Evolutionary conservation across 2,888 invertebrate genomes (phyloP).

Genomic region (Drosophila mimica): DNA sequence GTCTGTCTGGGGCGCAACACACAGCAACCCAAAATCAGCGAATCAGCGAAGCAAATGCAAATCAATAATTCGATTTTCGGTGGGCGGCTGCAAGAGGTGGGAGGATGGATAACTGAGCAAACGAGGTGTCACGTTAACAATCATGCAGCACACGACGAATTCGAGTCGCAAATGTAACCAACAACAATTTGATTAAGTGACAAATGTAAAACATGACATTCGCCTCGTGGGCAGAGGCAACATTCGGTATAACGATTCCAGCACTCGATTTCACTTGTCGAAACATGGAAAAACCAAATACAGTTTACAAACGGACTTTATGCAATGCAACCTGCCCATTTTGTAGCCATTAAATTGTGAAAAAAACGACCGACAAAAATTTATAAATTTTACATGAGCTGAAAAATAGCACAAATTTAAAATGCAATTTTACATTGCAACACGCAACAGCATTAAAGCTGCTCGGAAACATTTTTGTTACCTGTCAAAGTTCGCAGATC

Average conservation of each 20-base stretch:
- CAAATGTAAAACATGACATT: slow-evolving; percentile 61
- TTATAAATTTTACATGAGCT: too few species aligned
- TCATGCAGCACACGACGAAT: slow-evolving; percentile 16
- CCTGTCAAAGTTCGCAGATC: background rate
- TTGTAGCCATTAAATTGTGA: background rate
- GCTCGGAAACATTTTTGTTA: background rate
- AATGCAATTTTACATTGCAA: background rate
- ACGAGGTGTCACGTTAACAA: slow-evolving; percentile 26
- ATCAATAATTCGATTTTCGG: slow-evolving; percentile 72
- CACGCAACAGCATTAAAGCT: background rate
- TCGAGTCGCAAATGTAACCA: slow-evolving; percentile 20
- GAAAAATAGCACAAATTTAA: background rate
- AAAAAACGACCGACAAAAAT: background rate
- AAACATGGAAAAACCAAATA: background rate
- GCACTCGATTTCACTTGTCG: background rate
- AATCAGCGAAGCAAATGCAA: slow-evolving; percentile 59
- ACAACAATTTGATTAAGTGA: slow-evolving; percentile 60
- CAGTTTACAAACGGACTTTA: background rate
- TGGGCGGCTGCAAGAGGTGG: background rate
- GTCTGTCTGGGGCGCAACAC: slow-evolving; percentile 40
- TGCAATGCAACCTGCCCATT: background rate
- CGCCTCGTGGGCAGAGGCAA: slow-evolving; percentile 35
- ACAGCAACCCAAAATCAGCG: slow-evolving; percentile 57
- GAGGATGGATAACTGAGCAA: background rate
- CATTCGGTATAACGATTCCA: background rate